phyloP scores from a whole-genome alignment of 2,797 vertebrate species.

The Myotis daubentonii region DNA sequence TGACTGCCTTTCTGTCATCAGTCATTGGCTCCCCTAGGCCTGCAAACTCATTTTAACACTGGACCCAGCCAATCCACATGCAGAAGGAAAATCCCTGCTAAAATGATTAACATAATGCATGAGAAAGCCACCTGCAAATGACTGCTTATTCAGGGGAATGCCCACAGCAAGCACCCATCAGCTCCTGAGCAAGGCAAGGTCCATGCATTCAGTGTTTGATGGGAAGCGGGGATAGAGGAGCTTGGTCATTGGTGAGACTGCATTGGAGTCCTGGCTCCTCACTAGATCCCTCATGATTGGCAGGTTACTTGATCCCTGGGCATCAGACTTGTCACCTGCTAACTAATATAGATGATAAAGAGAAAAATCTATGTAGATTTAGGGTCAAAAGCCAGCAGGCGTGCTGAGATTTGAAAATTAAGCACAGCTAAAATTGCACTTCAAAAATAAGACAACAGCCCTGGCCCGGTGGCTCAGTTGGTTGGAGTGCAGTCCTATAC shows the following conservation, averaged over 20 bases:
- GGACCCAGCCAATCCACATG: conserved; percentile 49
- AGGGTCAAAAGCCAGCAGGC: conserved; percentile 1
- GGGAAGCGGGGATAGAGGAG: background rate
- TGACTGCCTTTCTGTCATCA: conserved; percentile 40
- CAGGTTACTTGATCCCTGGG: background rate
- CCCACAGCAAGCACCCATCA: background rate
- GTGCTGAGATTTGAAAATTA: background rate
- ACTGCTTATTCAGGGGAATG: background rate
- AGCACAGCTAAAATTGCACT: background rate
- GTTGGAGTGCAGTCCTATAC: background rate
- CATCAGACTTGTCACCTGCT: background rate
- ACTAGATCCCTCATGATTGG: background rate
- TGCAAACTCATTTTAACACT: conserved; percentile 62
- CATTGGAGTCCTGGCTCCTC: background rate
- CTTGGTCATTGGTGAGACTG: background rate
- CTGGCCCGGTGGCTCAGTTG: background rate
- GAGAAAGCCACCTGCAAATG: conserved; percentile 16
- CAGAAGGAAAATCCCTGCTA: conserved; percentile 62
- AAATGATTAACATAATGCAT: conserved; percentile 48
- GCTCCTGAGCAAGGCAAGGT: background rate
- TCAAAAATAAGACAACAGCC: background rate
- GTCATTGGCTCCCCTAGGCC: conserved; percentile 38
- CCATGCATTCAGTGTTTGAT: background rate
- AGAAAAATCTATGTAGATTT: background rate
- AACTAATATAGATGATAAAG: background rate